Evolutionary conservation across 23 tunicate genomes (phyloP).

Genomic region (Trididemnum nubilum): DNA sequence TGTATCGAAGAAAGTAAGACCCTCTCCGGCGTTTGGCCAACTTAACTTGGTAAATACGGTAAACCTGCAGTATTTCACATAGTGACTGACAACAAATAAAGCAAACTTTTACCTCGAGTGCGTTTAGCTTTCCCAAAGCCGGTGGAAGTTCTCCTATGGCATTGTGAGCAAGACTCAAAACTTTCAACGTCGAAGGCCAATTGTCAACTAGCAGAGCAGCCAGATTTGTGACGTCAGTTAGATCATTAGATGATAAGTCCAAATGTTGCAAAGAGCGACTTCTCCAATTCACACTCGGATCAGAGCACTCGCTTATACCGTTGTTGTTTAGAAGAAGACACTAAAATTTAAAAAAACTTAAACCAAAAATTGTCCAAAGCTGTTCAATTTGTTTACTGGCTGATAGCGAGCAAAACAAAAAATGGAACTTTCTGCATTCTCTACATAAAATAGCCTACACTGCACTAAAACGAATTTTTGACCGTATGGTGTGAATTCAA

Average conservation of each 20-base stretch:
- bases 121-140: conserved; percentile 28
- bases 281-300: background rate
- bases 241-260: conserved; percentile 39
- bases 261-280: background rate
- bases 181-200: conserved; percentile 28
- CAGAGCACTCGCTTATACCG: background rate
- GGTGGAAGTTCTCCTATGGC: conserved; percentile 29
- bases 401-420: no score
- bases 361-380: no score
- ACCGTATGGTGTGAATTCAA: no score
- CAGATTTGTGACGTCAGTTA: conserved; percentile 17
- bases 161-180: conserved; percentile 38
- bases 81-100: no score
- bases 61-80: no score
- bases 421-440: no score
- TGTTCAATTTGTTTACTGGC: no score
- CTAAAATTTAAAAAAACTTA: conserved; percentile 3
- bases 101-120: conserved; percentile 50
- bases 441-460: no score
- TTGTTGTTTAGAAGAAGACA: conserved; percentile 25
- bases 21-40: no score
- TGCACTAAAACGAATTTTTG: no score
- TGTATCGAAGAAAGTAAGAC: no score
- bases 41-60: no score
- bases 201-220: background rate